These are phyloP conservation scores for Merodon equestris DNA, from an alignment of 2,888 invertebrate genomes.

Conservation along the genomic window DNA sequence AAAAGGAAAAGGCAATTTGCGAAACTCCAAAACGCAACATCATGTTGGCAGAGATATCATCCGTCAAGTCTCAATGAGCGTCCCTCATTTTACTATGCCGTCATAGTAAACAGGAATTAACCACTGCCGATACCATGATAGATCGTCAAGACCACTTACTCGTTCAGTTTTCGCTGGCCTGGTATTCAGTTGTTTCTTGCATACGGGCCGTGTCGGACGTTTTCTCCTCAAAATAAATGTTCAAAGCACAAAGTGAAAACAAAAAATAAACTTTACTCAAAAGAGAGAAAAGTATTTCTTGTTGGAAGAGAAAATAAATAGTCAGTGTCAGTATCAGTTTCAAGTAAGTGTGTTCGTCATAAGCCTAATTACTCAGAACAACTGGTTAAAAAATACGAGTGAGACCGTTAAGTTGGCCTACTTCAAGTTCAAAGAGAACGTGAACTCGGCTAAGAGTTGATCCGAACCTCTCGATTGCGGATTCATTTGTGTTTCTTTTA, in stretches of 20 bases:
- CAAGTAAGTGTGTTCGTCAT: slow-evolving; percentile 48
- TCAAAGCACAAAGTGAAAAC: not conserved
- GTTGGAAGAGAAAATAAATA: slow-evolving; percentile 26
- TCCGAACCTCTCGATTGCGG: not conserved
- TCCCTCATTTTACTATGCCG: too few species aligned
- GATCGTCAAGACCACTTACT: too few species aligned
- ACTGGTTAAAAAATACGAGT: too few species aligned
- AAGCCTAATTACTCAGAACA: too few species aligned
- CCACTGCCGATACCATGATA: too few species aligned
- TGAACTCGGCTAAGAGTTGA: slow-evolving; percentile 35
- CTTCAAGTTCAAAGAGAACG: slow-evolving; percentile 31
- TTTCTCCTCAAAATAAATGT: slow-evolving; percentile 16
- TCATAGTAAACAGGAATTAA: too few species aligned
- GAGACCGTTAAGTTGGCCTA: slow-evolving; percentile 13
- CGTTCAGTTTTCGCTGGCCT: not conserved
- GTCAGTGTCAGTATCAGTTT: not conserved
- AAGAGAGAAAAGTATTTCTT: slow-evolving; percentile 1
- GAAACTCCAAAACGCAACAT: too few species aligned
- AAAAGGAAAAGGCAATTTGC: too few species aligned
- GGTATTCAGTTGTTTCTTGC: slow-evolving; percentile 73
- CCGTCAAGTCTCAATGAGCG: too few species aligned
- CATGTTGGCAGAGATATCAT: too few species aligned
- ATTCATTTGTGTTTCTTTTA: not conserved
- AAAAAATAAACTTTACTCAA: slow-evolving; percentile 20
- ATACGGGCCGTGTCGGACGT: slow-evolving; percentile 72